Evolutionary conservation across 2,113 vertebrate genomes (phyloP), one percentile per base, ranked within the genome.

Genomic region (Cyanoliseus patagonus): DNA sequence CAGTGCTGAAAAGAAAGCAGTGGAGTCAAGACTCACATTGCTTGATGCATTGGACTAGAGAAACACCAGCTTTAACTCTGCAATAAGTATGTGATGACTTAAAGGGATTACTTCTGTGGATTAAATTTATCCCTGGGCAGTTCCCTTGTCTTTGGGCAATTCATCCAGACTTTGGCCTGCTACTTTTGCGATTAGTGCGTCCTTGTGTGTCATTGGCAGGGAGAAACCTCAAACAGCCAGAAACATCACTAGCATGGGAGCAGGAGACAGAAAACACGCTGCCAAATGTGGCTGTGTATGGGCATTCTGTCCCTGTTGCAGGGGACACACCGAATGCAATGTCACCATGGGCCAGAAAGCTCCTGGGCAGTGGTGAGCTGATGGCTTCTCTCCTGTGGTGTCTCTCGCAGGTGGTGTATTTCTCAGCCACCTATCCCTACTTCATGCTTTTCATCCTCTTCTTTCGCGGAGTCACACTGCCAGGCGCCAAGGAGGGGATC

Each of bases 391-490:
- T 83, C 77, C 70, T 31, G 8, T 25, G 79, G 25, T 88, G 7
- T 87, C 35, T 96, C 78, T 82, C 7, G 16, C 78, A 99, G 99
- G 99, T 99, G 75, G 99, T 99, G 83, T 99, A 99, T 95, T 99
- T 99, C 97, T 99, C 99, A 0, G 99, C 99, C 47, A 99, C 99
- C 9, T 99, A 99, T 69, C 99, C 99, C 24, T 99, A 99, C 97
- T 97, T 99, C 94, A 99, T 99, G 99, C 97, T 99, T 27, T 97
- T 99, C 95, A 99, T 99, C 96, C 98, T 99, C 67, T 98, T 99
- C 94, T 98, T 99, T 90, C 98, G 99, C 27, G 99, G 99, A 79
- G 97, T 99, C 92, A 99, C 98, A 0, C 98, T 99, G 63, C 99
- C 99, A 0, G 99, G 99, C 72, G 99, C 99, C 59, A 98, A 98